phyloP scores from a whole-genome alignment of 2,888 invertebrate genomes.

The Drosophila bunnanda region DNA sequence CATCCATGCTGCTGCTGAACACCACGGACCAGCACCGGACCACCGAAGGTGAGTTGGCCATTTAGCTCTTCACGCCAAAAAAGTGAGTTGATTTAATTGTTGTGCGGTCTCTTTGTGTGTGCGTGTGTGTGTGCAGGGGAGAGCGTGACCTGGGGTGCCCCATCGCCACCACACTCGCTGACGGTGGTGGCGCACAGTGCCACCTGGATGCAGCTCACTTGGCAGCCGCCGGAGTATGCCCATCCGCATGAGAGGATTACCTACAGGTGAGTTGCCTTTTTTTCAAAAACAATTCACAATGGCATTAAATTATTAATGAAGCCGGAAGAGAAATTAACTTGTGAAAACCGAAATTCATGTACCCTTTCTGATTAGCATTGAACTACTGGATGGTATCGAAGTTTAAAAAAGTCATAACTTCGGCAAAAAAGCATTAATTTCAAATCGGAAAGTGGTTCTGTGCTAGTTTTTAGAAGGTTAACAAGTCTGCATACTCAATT shows the following conservation, averaged over 20 bases:
- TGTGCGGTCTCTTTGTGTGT: conserved; percentile 14
- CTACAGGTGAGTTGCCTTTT: conserved; percentile 87
- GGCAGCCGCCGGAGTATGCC: conserved; percentile 94
- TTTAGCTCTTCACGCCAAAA: conserved; percentile 24
- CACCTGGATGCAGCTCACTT: conserved; percentile 91
- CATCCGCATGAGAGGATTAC: conserved; percentile 91
- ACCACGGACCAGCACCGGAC: conserved; percentile 81
- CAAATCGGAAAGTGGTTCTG: too few relatives aligned
- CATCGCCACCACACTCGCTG: conserved; percentile 92
- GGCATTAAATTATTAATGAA: too few relatives aligned
- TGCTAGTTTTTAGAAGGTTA: too few relatives aligned
- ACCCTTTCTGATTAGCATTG: too few relatives aligned
- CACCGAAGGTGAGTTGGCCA: conserved; percentile 70
- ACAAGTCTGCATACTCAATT: too few relatives aligned
- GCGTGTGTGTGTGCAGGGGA: conserved; percentile 37
- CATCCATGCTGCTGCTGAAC: conserved; percentile 91
- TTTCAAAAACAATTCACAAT: too few relatives aligned
- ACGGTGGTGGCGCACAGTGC: conserved; percentile 92
- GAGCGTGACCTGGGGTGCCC: conserved; percentile 86
- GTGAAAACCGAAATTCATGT: too few relatives aligned
- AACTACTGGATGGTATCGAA: too few relatives aligned
- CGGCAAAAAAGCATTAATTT: too few relatives aligned
- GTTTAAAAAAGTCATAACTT: too few relatives aligned
- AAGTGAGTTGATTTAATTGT: conserved; percentile 36
- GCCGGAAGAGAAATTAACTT: too few relatives aligned